Evolutionary conservation across 2,113 vertebrate species (phyloP).

Genomic region (Urocolius indicus): DNA sequence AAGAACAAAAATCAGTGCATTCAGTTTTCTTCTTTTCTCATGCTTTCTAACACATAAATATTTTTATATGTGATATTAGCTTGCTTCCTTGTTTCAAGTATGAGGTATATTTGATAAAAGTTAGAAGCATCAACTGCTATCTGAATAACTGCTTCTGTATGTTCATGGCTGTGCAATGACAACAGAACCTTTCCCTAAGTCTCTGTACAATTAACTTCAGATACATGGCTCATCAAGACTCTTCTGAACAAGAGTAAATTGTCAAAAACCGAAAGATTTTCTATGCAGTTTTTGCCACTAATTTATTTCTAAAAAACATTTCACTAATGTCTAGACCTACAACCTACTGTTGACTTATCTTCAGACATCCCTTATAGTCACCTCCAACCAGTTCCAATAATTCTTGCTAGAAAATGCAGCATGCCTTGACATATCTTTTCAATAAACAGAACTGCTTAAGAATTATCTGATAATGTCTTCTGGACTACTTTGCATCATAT

Average conservation of each 20-base stretch:
- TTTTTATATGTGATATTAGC: background rate
- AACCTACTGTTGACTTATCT: background rate
- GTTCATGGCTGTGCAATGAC: background rate
- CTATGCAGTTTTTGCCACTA: background rate
- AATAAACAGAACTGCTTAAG: background rate
- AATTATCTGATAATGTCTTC: background rate
- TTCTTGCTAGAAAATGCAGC: background rate
- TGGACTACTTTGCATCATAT: background rate
- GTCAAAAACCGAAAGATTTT: background rate
- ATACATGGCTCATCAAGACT: background rate
- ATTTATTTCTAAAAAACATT: background rate
- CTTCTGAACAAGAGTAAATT: background rate
- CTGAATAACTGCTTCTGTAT: background rate
- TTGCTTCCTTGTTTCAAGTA: background rate
- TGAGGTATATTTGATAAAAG: background rate
- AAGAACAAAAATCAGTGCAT: background rate
- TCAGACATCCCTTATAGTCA: background rate
- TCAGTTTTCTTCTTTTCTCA: background rate
- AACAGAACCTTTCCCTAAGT: background rate
- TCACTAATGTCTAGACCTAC: background rate
- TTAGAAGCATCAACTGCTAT: background rate
- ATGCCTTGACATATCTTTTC: background rate
- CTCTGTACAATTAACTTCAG: background rate
- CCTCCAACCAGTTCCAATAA: background rate
- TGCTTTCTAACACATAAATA: background rate